Evolutionary conservation across 92 coral and sea anemone species (phyloP), one percentile per base, ranked within the genome.

Genomic region (Parazoanthus swiftii): DNA sequence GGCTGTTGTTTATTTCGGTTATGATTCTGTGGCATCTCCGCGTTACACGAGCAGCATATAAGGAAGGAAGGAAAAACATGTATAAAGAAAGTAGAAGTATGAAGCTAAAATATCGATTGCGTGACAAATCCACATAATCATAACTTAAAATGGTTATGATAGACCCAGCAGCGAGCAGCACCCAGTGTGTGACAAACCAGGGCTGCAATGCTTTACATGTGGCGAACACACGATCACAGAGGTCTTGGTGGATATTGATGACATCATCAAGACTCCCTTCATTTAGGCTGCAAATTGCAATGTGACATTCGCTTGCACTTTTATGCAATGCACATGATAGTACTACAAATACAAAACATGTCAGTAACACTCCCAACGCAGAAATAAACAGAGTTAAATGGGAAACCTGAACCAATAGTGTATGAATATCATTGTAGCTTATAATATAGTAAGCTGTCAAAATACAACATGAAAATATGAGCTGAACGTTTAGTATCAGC

Each of bases 181-280:
- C 4, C 48, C 23, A 75, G 48, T 36, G 44, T 36, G 79, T 37
- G 44, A 33, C 79, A 75, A 75, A 75, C 79, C 79, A 75, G 8
- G 79, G 44, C 48, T 75, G 51, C 9, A 75, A 38, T 75, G 79
- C 79, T 36, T 43, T 38, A 25, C 80, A 76, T 20, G 80, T 37
- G 9, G 48, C 46, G 51, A 76, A 43, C 46, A 76, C 51, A 37
- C 80, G 23, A 46, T 78, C 67, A 20, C 82, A 78, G 15, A 78
- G 37, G 51, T 78, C 63, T 51, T 78, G 82, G 51, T 78, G 82
- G 67, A 78, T 78, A 46, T 78, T 51, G 59, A 48, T 43, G 42
- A 29, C 63, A 20, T 43, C 35, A 20, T 78, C 82, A 78, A 78
- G 82, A 56, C 82, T 78, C 18, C 82, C 82, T 44, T 78, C 82